A percentile compares a stretch with the other conserved stretches of the same genome.
phyloP scores from a whole-genome alignment of 1,140 invertebrate genomes.

The Holotrichia oblita region DNA sequence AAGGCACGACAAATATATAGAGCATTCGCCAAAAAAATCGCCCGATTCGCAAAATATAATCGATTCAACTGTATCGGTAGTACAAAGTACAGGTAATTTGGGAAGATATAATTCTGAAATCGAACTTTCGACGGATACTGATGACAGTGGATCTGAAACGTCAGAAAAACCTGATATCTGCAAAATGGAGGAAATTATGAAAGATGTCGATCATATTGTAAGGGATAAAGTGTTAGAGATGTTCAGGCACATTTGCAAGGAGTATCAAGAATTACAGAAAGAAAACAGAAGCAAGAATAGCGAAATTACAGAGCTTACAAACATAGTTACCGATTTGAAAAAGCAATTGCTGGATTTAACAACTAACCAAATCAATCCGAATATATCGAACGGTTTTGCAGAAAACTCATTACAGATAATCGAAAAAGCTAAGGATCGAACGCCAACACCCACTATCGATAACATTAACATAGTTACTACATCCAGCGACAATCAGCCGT shows the following conservation, averaged over 20 bases:
- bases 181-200: slow-evolving; percentile 54
- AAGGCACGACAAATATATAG: slow-evolving; percentile 39
- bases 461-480: slow-evolving; percentile 2
- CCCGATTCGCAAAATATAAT: slow-evolving; percentile 45
- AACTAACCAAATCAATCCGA: slow-evolving; percentile 38
- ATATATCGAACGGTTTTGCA: neutral
- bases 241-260: slow-evolving; percentile 51
- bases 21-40: slow-evolving; percentile 43
- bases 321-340: slow-evolving; percentile 45
- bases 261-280: slow-evolving; percentile 50
- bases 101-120: slow-evolving; percentile 65
- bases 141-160: slow-evolving; percentile 62
- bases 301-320: slow-evolving; percentile 51
- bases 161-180: slow-evolving; percentile 53
- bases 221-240: slow-evolving; percentile 52
- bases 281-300: slow-evolving; percentile 53
- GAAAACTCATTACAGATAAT: neutral
- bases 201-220: slow-evolving; percentile 45
- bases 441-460: neutral
- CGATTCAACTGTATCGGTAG: slow-evolving; percentile 53
- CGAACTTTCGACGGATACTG: slow-evolving; percentile 70
- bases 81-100: slow-evolving; percentile 47
- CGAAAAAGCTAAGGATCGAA: slow-evolving; percentile 6
- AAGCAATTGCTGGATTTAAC: slow-evolving; percentile 41
- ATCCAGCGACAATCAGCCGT: slow-evolving; percentile 24